Base-by-base conservation (phyloP, 2,113 vertebrate genomes). In the Seriola rivoliana region DNA sequence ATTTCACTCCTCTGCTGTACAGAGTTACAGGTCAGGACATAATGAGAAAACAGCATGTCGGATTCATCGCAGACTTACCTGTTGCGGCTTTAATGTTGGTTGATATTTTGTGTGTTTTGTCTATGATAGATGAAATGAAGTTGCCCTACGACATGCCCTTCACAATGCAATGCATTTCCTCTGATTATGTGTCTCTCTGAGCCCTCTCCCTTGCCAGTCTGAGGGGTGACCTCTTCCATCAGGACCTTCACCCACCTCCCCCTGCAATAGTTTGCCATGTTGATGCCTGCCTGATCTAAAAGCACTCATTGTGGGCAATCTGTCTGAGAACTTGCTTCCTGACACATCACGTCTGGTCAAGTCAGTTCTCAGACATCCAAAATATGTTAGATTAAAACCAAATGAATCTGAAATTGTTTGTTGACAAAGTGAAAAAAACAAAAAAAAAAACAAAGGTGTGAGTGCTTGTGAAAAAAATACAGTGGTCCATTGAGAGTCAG, bases 191-290 rank as follows among this genome's bases (percentile, higher is more conserved):
- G 93, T 94, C 94, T 91, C 88, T 75, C 57, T 11, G 82, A 80
- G 89, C 76, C 85, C 80, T 84, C 87, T 72, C 57, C 90, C 84
- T 92, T 94, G 89, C 89, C 92, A 83, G 96, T 97, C 97, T 97
- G 96, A 96, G 96, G 97, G 97, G 97, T 95, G 97, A 99, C 96
- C 96, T 95, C 95, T 94, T 97, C 96, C 96, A 69, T 96, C 95
- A 96, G 96, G 96, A 96, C 94, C 93, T 77, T 92, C 91, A 92
- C 93, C 89, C 93, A 89, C 93, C 89, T 71, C 87, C 87, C 86
- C 89, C 79, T 84, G 90, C 95, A 95, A 94, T 91, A 92, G 96
- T 98, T 97, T 96, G 97, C 98, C 97, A 97, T 97, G 96, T 96
- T 92, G 96, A 97, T 99, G 97, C 97, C 97, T 97, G 96, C 85